Conservation (phyloP, 2,113 vertebrate genomes). For the Gambusia holbrooki region DNA sequence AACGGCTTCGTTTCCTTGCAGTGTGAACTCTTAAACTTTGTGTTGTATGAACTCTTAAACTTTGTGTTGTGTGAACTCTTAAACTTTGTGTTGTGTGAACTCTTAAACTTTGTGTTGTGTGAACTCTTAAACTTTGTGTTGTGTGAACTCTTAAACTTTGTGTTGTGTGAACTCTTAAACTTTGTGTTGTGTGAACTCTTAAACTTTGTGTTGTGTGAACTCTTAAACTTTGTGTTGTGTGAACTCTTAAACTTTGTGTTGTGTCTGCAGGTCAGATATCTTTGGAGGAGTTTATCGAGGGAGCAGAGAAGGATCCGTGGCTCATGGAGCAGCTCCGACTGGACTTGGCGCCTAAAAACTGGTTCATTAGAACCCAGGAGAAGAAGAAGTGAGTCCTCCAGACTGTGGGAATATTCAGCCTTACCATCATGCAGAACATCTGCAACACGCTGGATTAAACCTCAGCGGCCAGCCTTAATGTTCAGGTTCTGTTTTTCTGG, state of each 20-base stretch:
- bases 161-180: background rate
- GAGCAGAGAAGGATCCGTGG: slow-evolving; percentile 76
- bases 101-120: background rate
- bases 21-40: background rate
- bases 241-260: background rate
- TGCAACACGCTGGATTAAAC: background rate
- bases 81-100: background rate
- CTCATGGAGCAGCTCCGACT: slow-evolving; percentile 76
- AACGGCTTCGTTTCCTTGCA: background rate
- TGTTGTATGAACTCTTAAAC: background rate
- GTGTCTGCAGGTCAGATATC: slow-evolving; percentile 68
- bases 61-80: background rate
- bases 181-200: background rate
- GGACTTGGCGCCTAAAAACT: slow-evolving; percentile 65
- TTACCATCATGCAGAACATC: background rate
- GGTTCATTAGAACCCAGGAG: slow-evolving; percentile 61
- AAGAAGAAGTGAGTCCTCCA: slow-evolving; percentile 21
- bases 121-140: too few relatives aligned
- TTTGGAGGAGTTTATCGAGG: slow-evolving; percentile 76
- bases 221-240: background rate
- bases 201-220: too few relatives aligned
- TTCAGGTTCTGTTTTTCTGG: background rate
- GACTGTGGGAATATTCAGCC: background rate
- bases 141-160: background rate
- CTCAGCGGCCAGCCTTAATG: background rate